Evolutionary conservation across 2,888 invertebrate genomes (phyloP), one percentile per base, ranked within the genome.

Genomic region (Ypsolopha sequella): DNA sequence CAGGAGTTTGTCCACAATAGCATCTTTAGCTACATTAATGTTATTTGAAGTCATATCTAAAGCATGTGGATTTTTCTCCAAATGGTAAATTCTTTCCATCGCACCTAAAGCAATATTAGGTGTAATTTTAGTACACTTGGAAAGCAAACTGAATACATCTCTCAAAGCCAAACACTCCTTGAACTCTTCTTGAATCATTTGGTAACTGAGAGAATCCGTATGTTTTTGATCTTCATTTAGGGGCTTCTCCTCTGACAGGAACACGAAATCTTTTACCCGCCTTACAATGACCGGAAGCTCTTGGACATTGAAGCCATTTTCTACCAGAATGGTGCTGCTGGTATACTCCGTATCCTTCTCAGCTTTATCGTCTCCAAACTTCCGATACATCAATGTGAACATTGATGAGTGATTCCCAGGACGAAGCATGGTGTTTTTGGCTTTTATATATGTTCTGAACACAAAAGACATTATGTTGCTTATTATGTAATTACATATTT

Each of bases 201-300:
- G 64, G 56, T 80, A 84, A 54, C 73, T 77, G 4, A 64, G 61
- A 9, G 77, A 68, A 44, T 85, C 81, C 2, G 64, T 52, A 56
- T 55, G 64, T 51, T 57, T 61, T n/a, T 61, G 52, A 6, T 54
- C 45, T 51, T 66, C 68, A 35, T 60, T 53, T 14, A 58, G 49
- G 2, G 65, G 60, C 52, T 64, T 61, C n/a, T 68, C 63, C 6
- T 72, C 67, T 10, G 10, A 52, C 6, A 80, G 64, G 36, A 74
- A 73, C 6, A 72, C 62, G 36, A 88, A 60, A 57, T 88, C 75
- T 61, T 73, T 81, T 36, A 87, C 62, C 65, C 79, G 88, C 52
- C 88, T 82, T 34, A 93, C 88, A 50, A 92, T 87, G 10, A 91
- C 76, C 1, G 92, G 92, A 48, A 93, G 79, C 67, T 93, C 93